Conservation (phyloP, 2,113 vertebrate species). For the Gobio gobio region DNA sequence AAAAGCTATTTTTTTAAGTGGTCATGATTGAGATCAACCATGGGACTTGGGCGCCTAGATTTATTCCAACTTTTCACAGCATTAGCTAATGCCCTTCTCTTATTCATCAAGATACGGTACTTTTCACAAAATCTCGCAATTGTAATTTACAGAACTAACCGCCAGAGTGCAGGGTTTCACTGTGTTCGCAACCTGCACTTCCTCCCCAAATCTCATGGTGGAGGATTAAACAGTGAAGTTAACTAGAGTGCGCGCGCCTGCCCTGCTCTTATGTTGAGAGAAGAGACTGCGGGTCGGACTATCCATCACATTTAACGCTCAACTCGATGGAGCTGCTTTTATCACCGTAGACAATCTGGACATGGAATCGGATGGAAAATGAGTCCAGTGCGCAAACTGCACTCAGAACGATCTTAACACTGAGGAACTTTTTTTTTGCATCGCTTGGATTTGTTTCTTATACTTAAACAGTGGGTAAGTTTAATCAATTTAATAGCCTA, state of each 20-base stretch:
- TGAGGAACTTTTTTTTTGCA: conserved; percentile 40
- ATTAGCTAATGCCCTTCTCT: not conserved
- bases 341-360: not conserved
- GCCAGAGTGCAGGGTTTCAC: conserved; percentile 64
- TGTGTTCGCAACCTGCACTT: conserved; percentile 7
- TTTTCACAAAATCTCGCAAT: not conserved
- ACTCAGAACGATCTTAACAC: conserved; percentile 16
- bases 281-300: conserved; percentile 63
- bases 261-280: conserved; percentile 63
- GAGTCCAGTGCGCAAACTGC: conserved; percentile 43
- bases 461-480: conserved; percentile 53
- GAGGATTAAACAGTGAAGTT: conserved; percentile 74
- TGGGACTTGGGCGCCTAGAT: not conserved
- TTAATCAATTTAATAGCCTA: not conserved
- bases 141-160: conserved; percentile 15
- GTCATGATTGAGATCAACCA: not conserved
- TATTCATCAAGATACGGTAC: not conserved
- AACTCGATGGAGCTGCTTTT: conserved; percentile 44
- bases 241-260: conserved; percentile 67
- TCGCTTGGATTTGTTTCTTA: conserved; percentile 45
- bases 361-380: conserved; percentile 30
- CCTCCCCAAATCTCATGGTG: conserved; percentile 57
- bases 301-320: conserved; percentile 52
- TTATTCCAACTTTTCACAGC: not conserved
- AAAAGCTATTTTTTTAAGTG: not conserved